These are phyloP conservation scores for Mesodorylaimus sp. DNA, from an alignment of 2,888 invertebrate species.

Conservation along the genomic window DNA sequence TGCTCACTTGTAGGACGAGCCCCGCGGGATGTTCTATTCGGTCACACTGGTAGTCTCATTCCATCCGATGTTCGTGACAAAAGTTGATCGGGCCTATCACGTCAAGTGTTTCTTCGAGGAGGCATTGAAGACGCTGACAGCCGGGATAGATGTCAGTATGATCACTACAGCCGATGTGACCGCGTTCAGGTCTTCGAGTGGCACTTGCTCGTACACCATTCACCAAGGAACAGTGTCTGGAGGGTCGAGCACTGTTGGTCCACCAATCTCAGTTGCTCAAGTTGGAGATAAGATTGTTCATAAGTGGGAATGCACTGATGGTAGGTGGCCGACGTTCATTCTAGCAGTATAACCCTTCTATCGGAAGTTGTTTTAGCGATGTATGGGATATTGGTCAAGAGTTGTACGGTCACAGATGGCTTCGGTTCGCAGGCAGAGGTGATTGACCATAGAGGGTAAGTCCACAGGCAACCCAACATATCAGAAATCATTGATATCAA, in stretches of 20 bases:
- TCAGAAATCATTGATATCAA: too few species aligned
- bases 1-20: constrained; percentile 20
- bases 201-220: not conserved
- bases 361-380: constrained; percentile 22
- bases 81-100: constrained; percentile 30
- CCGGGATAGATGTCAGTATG: constrained; percentile 27
- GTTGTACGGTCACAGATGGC: constrained; percentile 30
- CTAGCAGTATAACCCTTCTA: not conserved
- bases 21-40: constrained; percentile 30
- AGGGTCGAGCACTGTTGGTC: constrained; percentile 24
- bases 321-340: constrained; percentile 14
- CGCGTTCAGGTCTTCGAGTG: not conserved
- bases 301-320: constrained; percentile 29
- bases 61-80: too few species aligned
- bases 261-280: constrained; percentile 25
- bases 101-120: constrained; percentile 31
- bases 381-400: constrained; percentile 29
- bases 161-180: not conserved
- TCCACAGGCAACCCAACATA: not conserved
- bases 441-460: constrained; percentile 22
- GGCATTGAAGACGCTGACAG: constrained; percentile 26
- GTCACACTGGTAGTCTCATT: constrained; percentile 29
- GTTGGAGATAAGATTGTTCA: constrained; percentile 29
- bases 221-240: too few species aligned
- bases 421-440: constrained; percentile 25